Percentiles rank a stretch among this genome's conserved stretches.
Evolutionary conservation across 2,888 invertebrate genomes (phyloP).

Genomic region (Dione juno): DNA sequence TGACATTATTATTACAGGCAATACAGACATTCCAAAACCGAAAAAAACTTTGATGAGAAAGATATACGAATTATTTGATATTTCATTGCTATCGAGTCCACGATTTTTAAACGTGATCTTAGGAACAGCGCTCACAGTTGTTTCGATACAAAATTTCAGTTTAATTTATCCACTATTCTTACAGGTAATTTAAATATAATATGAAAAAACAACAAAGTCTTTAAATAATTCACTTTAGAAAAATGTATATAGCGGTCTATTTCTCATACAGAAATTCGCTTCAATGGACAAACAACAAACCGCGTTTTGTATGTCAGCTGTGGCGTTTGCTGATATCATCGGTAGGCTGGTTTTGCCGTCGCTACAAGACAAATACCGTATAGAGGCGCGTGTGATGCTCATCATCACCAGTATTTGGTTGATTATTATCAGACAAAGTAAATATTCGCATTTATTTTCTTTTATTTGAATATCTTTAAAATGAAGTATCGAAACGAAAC

Average conservation of each 20-base stretch:
- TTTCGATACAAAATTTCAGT: constrained; percentile 87
- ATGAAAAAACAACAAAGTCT: background rate
- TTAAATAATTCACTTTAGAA: no score
- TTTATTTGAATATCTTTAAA: no score
- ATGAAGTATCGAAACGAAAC: no score
- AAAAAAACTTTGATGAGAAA: constrained; percentile 58
- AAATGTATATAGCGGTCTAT: no score
- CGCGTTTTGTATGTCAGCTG: constrained; percentile 87
- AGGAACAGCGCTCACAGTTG: constrained; percentile 86
- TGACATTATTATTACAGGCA: constrained; percentile 54
- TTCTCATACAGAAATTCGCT: constrained; percentile 66
- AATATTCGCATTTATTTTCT: constrained; percentile 51
- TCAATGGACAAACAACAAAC: constrained; percentile 78
- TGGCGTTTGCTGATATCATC: constrained; percentile 86
- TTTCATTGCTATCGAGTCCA: constrained; percentile 85
- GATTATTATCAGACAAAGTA: constrained; percentile 83
- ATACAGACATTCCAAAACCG: constrained; percentile 36
- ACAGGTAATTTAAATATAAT: constrained; percentile 65
- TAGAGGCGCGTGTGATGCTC: constrained; percentile 85
- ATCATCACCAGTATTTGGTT: constrained; percentile 85
- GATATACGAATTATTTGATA: constrained; percentile 82
- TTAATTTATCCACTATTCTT: constrained; percentile 88
- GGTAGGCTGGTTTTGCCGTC: constrained; percentile 86
- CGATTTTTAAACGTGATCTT: constrained; percentile 86
- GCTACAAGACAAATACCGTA: constrained; percentile 84